phyloP scores from a whole-genome alignment of 2,113 vertebrate genomes.

The Crypturellus undulatus region DNA sequence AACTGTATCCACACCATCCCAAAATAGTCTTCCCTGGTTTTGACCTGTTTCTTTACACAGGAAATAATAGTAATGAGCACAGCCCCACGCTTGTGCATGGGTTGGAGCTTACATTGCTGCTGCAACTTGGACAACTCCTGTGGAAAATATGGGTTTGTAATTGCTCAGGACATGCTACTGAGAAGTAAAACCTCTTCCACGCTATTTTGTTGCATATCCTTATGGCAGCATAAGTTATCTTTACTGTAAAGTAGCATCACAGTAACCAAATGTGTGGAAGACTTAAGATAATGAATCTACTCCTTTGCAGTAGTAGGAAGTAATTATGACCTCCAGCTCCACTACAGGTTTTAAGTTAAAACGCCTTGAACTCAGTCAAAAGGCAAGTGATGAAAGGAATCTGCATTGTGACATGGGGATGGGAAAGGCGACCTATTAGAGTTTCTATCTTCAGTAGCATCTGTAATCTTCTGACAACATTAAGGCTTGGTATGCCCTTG shows the following conservation, averaged over 20 bases:
- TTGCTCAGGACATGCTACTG: neutral
- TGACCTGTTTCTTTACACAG: neutral
- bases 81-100: neutral
- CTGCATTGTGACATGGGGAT: neutral
- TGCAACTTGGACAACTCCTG: neutral
- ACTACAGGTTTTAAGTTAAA: neutral
- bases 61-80: neutral
- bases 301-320: neutral
- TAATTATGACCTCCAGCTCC: neutral
- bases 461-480: neutral
- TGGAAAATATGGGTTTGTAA: neutral
- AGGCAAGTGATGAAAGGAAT: neutral
- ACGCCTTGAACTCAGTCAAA: neutral
- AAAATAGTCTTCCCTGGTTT: neutral
- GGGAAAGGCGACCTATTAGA: neutral
- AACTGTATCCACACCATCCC: neutral
- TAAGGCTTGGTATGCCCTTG: neutral
- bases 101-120: fast-evolving
- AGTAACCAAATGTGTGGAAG: neutral
- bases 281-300: neutral
- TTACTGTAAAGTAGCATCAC: neutral
- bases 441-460: neutral
- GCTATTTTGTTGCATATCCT: neutral
- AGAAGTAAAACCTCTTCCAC: neutral
- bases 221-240: neutral